Evolutionary conservation across 1,140 invertebrate genomes (phyloP), one percentile per base, ranked within the genome.

Genomic region (Drosophila yakuba): DNA sequence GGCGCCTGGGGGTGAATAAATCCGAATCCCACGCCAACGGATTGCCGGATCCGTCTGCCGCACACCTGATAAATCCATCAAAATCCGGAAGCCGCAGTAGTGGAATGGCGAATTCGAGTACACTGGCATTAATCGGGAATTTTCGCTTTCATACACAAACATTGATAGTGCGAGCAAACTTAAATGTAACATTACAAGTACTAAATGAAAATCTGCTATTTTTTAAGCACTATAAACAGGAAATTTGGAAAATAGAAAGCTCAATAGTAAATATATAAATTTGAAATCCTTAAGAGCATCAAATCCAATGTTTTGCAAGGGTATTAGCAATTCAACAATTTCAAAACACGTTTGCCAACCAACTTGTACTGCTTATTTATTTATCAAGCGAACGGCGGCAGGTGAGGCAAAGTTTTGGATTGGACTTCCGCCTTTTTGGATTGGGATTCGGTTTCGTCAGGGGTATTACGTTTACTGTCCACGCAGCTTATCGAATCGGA

Each of bases 401-500:
- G 64, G 67, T 69, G 66, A 39, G 32, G 28, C 61, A 20, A 56
- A 45, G 17, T 25, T 64, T 64, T 17, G 36, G 47, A 45, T 48
- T 66, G 45, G 25, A 41, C 44, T 66, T 60, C 43, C 43, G 62
- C 8, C 23, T 47, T 64, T 43, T 35, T 17, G 56, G 39, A 25
- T 61, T 36, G 15, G 17, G 43, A n/a, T 43, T 74, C 52, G 72
- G 39, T 35, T 64, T 69, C 62, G 66, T 57, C 56, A 35, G n/a
- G 51, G 51, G 23, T 20, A 7, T 35, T 39, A n/a, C 44, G 14
- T 57, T 51, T 5, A 38, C 20, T 59, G 59, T 60, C 80, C 73
- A 60, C 56, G 52, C 58, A 54, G 73, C 83, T 88, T 79, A 82
- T 79, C 71, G 66, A 73, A 52, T 51, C 61, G 75, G 83, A 88